Evolutionary conservation across 2,113 vertebrate genomes (phyloP), one percentile per base, ranked within the genome.

Genomic region (Numenius arquata): DNA sequence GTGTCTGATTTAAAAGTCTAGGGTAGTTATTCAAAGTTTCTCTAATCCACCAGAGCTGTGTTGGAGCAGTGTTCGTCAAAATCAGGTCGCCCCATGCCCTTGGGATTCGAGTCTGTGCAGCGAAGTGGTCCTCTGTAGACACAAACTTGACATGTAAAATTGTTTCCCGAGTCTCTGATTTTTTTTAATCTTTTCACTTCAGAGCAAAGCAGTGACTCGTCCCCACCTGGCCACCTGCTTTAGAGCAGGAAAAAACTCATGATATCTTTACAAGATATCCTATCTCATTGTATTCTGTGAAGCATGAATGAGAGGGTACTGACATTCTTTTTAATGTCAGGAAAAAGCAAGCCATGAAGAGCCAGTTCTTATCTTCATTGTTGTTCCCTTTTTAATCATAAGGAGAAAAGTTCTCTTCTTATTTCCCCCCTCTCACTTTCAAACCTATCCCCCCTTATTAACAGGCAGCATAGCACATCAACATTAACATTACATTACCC

Each of bases 401-500:
- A 70, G 38, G 48, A 82, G 36, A 34, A 50, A 79, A 43, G 23
- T 43, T 88, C 6, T 66, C 19, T 25, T 53, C 43, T 58, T 38
- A 36, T 40, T 92, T 76, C 11, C 73, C 9, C 13, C 10, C 4
- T 48, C 36, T 80, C 25, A 7, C 47, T 89, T 62, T 63, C 14
- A 71, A 34, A 59, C 29, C 15, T 58, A 41, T 17, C 2, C 27
- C 15, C 6, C 66, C 8, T 58, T 74, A 29, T 19, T 68, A 65
- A 43, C 15, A 66, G 77, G 55, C 55, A 50, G 34, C 53, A 10
- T 34, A 52, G 67, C 18, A 32, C 56, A 29, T 66, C 11, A 56
- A 0, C 65, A 41, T 40, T 85, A 81, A 1, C 0, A 8, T 73
- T 63, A 12, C 11, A 53, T n/a, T n/a, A 2, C 14, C 16, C 34